Base-by-base conservation (phyloP, 2,113 vertebrate species). In the Pedetes capensis region DNA sequence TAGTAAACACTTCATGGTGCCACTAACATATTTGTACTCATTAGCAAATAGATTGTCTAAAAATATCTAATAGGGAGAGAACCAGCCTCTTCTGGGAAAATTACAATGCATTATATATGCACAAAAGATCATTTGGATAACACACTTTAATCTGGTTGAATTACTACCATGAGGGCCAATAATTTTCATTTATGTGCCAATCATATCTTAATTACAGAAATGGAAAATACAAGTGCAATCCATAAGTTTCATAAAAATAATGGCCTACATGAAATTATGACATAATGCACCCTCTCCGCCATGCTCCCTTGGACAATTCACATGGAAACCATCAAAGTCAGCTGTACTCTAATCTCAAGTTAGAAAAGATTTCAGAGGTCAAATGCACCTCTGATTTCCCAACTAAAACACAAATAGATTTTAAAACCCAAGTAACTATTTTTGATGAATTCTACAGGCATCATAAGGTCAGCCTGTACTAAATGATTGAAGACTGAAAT, bases 161-260 rank as follows among this genome's bases (percentile, higher is more conserved):
- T 82, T 93, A 76, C 13, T 14, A 53, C 8, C 6, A 53, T 49
- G 9, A 78, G 47, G 32, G 11, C 13, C 22, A 51, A 55, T 51
- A 86, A 53, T 86, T 89, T 91, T 86, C 3, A 91, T 78, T 74
- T 51, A 47, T 79, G 8, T 10, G 2, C 64, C 57, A 89, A 85
- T 81, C 72, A 80, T 16, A 57, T 47, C 37, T 92, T 86, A 94
- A 95, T 57, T 88, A 88, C 75, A 74, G 39, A 95, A 94, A 69
- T 53, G 29, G 64, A 82, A 91, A 79, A 47, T 42, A 61, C 20
- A 59, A 84, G 3, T 72, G 27, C 32, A 86, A 78, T 53, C 5
- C 12, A 18, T 47, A 57, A 75, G 4, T 87, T 82, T 42, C 72
- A 55, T 42, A 89, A 49, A 63, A 74, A 14, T 39, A 76, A n/a